Evolutionary conservation across 1,140 invertebrate genomes (phyloP).

Genomic region (Kradibia gibbosae): DNA sequence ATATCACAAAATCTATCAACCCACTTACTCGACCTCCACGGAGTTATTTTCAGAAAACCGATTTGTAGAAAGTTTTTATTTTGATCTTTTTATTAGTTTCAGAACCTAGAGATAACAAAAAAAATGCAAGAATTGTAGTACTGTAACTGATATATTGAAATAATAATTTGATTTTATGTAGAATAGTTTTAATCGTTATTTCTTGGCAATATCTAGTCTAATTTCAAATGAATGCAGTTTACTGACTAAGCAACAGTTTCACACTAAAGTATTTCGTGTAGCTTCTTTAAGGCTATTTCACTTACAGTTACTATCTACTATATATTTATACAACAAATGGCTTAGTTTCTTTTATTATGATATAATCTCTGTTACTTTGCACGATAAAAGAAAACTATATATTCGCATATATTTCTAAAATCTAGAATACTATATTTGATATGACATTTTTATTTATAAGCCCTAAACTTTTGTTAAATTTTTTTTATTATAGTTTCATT

Average conservation of each 20-base stretch:
- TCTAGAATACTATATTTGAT: not conserved
- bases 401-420: not conserved
- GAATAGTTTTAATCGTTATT: not conserved
- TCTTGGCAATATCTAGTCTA: constrained; percentile 6
- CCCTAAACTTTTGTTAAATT: not conserved
- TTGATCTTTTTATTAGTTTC: no score
- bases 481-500: not conserved
- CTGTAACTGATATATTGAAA: not conserved
- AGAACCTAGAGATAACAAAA: no score
- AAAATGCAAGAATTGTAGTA: not conserved
- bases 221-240: not conserved
- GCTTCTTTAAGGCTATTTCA: constrained; percentile 19
- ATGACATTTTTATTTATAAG: no score
- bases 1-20: no score
- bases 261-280: constrained; percentile 12
- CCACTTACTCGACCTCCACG: no score
- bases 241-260: constrained; percentile 1
- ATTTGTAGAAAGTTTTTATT: no score
- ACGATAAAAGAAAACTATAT: not conserved
- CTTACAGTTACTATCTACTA: not conserved
- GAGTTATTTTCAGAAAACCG: no score
- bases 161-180: not conserved
- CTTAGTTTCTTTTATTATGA: constrained; percentile 1
- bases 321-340: not conserved
- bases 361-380: constrained; percentile 10